Percentiles rank a stretch among this genome's conserved stretches.
phyloP scores from a whole-genome alignment of 2,797 vertebrate genomes.

The Enteromius anoplus region DNA sequence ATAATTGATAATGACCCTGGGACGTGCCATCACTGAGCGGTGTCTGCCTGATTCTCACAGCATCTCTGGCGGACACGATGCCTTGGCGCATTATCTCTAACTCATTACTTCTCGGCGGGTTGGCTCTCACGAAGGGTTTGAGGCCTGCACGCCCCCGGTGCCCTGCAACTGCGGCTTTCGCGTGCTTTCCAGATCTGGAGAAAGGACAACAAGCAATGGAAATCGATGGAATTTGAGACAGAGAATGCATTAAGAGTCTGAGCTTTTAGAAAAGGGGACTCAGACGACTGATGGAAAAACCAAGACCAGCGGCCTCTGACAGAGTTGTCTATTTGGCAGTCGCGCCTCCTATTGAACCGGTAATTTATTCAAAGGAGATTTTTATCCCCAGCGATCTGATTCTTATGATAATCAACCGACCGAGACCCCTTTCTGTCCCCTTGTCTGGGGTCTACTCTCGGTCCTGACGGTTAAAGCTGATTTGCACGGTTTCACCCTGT shows the following conservation, averaged over 20 bases:
- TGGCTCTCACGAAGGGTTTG: constrained; percentile 71
- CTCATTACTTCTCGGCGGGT: constrained; percentile 75
- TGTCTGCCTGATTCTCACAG: constrained; percentile 85
- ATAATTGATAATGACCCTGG: constrained; percentile 85
- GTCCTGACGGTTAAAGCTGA: constrained; percentile 81
- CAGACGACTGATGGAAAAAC: constrained; percentile 67
- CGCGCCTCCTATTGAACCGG: constrained; percentile 80
- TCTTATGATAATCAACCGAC: constrained; percentile 84
- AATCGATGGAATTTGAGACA: constrained; percentile 69
- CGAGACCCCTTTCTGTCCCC: constrained; percentile 78
- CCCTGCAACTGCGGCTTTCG: constrained; percentile 66
- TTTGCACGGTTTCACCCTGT: constrained; percentile 82
- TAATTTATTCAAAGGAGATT: constrained; percentile 87
- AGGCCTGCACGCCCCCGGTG: constrained; percentile 69
- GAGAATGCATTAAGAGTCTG: constrained; percentile 75
- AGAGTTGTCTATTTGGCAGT: constrained; percentile 84
- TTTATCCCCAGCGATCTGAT: constrained; percentile 82
- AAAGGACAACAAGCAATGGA: constrained; percentile 52
- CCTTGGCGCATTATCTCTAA: constrained; percentile 74
- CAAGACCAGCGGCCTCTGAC: constrained; percentile 75
- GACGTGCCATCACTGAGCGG: constrained; percentile 80
- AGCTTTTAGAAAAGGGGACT: constrained; percentile 68
- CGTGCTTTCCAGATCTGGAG: constrained; percentile 54
- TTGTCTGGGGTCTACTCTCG: constrained; percentile 78
- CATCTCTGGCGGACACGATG: constrained; percentile 66